Conservation (phyloP, 1,140 invertebrate genomes). For the Pseudomyrmex dendroicus region DNA sequence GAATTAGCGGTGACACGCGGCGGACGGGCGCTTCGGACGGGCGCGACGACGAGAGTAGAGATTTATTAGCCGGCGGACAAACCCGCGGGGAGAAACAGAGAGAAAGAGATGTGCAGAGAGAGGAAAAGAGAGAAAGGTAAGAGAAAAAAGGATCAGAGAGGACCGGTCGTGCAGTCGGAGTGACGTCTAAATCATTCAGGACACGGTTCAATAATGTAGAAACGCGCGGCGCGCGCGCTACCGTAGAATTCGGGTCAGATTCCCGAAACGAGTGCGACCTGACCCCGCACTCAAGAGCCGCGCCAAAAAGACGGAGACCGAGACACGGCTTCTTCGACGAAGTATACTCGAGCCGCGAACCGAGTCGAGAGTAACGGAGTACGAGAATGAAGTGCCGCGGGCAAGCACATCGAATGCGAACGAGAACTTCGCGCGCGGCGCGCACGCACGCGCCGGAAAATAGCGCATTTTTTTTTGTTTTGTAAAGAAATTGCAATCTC, state of each 20-base stretch:
- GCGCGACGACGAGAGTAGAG: slow-evolving; percentile 53
- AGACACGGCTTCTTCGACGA: not conserved
- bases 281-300: slow-evolving; percentile 30
- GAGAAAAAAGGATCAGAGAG: slow-evolving; percentile 34
- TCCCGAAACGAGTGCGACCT: slow-evolving; percentile 66
- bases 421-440: not conserved
- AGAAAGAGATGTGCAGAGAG: slow-evolving; percentile 41
- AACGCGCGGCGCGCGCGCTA: slow-evolving; percentile 45
- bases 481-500: slow-evolving; percentile 22
- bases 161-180: slow-evolving; percentile 21
- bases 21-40: slow-evolving; percentile 55
- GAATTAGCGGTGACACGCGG: slow-evolving; percentile 68
- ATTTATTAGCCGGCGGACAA: slow-evolving; percentile 65
- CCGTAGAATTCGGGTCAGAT: slow-evolving; percentile 68
- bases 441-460: not conserved
- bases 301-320: slow-evolving; percentile 4
- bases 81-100: slow-evolving; percentile 42
- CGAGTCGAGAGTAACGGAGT: not conserved
- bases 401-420: too few species aligned
- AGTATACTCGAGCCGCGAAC: not conserved
- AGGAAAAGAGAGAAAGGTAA: slow-evolving; percentile 39
- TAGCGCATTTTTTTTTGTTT: slow-evolving; percentile 26
- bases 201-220: slow-evolving; percentile 68
- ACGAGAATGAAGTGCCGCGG: not conserved
- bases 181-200: slow-evolving; percentile 70